Base-by-base conservation (phyloP, 1,140 invertebrate species). In the Myzus persicae region DNA sequence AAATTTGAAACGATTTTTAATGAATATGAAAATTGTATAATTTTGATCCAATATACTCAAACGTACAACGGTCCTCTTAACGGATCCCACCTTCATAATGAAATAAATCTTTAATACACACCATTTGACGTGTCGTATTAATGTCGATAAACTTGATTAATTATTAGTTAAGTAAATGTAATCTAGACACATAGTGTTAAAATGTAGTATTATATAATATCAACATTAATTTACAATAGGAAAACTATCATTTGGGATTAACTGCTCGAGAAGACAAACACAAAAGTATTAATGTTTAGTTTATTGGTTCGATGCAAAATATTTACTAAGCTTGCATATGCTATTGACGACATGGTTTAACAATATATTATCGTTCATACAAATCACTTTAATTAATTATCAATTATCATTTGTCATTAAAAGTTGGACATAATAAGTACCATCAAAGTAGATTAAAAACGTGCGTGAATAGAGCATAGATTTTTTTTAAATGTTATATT, bases 91-190 rank as follows among this genome's bases (percentile, higher is more conserved):
- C 18, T n/a, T 18, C 59, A n/a, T 6, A n/a, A 76, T 4, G 36
- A n/a, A 76, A n/a, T n/a, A n/a, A 59, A n/a, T n/a, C 8, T 38
- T 84, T 42, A 26, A 84, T 40, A 84, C 22, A 84, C 82, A 31
- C 40, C 22, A 84, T 7, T 84, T 40, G 11, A 42, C 14, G 59
- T 20, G 31, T 67, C 31, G 36, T 84, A 42, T 42, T 26, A 40
- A 42, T 24, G 81, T 44, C 84, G 31, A 87, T 46, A 48, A 22
- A 88, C n/a, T 46, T 89, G n/a, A 89, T 89, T 89, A 51, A 89
- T 89, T 51, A 24, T 36, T 51, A 89, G 26, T 31, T 6, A 87
- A 87, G 7, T 87, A 42, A 84, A 82, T 40, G 36, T 82, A 76
- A 84, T 40, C 24, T 84, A 84, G 22, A 26, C 26, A 84, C 9